Evolutionary conservation across 2,888 invertebrate species (phyloP), one percentile per base, ranked within the genome.

Genomic region (Sarcophaga subvicina): DNA sequence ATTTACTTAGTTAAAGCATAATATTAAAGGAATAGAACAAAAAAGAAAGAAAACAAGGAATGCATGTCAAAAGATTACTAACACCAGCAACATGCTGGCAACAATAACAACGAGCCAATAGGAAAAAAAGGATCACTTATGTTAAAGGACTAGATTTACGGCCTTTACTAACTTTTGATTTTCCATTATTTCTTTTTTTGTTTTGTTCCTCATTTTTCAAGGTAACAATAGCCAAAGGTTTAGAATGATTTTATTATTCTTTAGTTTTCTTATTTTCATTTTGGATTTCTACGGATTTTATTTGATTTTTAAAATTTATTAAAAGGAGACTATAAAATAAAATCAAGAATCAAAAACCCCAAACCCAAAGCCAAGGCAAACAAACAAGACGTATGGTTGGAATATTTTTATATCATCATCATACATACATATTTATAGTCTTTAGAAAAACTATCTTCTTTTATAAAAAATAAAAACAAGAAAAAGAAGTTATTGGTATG

Each of bases 101-200:
- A 49, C 14, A 60, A 54, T 22, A 22, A 37, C 11, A 49, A 10
- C 5, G 54, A 49, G 22, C 54, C 25, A 66, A n/a, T 10, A 67
- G 64, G 37, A 37, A 64, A 47, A 72, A 79, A 73, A 79, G 64
- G 69, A 75, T 75, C n/a, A 54, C 47, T 64, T 82, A 73, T 79
- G 20, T 60, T 72, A 67, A 60, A 83, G 86, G 83, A 83, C 78
- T 86, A 83, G 83, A 86, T 86, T 80, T 86, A 70, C 80, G 78
- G 64, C 67, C 70, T 64, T 63, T 79, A 14, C 27, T 79, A 70
- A 67, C 54, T 70, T 27, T 64, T 76, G 27, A 37, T 47, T 69
- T 45, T 76, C 25, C n/a, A 49, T 54, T 49, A 49, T 54, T 49
- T 49, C 17, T 17, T 54, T 17, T 83, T 66, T 49, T 49, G 14